Conservation (phyloP, 2,797 vertebrate species). For the Myotis findleyi region DNA sequence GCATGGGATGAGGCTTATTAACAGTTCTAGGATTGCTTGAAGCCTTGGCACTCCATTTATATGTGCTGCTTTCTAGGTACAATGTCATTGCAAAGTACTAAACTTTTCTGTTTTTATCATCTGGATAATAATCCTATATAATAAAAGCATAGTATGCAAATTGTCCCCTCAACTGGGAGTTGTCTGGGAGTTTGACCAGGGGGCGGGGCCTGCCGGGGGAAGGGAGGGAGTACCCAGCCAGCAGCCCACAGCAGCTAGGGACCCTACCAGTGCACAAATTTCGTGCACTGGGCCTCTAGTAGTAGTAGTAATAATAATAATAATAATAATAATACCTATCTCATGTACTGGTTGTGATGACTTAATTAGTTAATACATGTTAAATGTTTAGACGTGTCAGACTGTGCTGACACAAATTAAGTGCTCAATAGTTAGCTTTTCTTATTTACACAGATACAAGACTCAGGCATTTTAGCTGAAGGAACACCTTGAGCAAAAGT, state of each 20-base stretch:
- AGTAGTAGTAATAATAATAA: neutral
- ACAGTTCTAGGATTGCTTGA: neutral
- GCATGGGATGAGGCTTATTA: neutral
- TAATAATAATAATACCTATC: neutral
- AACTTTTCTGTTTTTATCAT: conserved; percentile 38
- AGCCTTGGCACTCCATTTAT: neutral
- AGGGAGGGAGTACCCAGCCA: no score
- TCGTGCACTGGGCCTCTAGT: no score
- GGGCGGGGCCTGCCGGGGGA: no score
- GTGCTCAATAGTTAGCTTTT: neutral
- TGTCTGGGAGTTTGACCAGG: no score
- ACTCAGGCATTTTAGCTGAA: neutral
- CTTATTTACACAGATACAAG: neutral
- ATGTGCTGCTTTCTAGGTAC: conserved; percentile 12
- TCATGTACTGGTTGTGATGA: neutral
- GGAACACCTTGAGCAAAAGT: conserved; percentile 1
- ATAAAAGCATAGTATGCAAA: no score
- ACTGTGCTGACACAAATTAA: conserved; percentile 28
- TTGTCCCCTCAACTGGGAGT: no score
- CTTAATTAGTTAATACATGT: conserved; percentile 39
- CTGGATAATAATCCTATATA: neutral
- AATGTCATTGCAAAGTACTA: neutral
- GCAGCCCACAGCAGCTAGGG: no score
- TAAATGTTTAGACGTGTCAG: conserved; percentile 5
- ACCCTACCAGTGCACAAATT: no score